Base-by-base conservation (phyloP, 2,888 invertebrate species). In the Altica lythri region DNA sequence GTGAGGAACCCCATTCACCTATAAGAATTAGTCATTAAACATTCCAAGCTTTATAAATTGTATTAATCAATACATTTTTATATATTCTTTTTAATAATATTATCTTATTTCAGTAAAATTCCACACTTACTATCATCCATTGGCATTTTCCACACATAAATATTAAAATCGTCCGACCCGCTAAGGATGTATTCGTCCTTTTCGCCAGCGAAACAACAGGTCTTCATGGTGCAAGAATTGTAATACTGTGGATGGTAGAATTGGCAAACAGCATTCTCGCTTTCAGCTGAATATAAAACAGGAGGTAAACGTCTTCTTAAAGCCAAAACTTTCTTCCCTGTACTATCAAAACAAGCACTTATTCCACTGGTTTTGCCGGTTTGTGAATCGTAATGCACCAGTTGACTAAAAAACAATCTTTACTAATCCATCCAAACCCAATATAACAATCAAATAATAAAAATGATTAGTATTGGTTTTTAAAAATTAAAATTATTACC, bases 201-300 rank as follows among this genome's bases (percentile, higher is more conserved):
- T 32, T 89, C 88, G 0, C 96, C 96, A 10, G 93, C 95, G 77
- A 96, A 97, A 59, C 89, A 89, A 71, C 95, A 94, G 60, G 94
- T 95, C 78, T 97, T 97, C 93, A 97, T 95, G 0, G 97, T 97
- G 72, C 95, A 96, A 0, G 92, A 92, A 75, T 96, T 96, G 71
- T 92, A 93, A 75, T 96, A 97, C 58, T 92, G 91, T 40, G 87
- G 85, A 73, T 95, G 92, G 74, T 93, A 91, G 77, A 96, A 95
- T 75, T 94, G 90, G 19, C 88, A 91, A 17, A 90, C 77, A 0
- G 90, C 87, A 32, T 83, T 82, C 0, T 88, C 79, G 0, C 84
- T 83, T 60, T 87, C 81, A 0, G 86, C 82, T 0, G 82, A 78
- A 70, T 91, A 95, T 4, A 95, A 78, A 8, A 93, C 90, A 0